Evolutionary conservation across 2,797 vertebrate genomes (phyloP), one percentile per base, ranked within the genome.

Genomic region (Vireo griseus): DNA sequence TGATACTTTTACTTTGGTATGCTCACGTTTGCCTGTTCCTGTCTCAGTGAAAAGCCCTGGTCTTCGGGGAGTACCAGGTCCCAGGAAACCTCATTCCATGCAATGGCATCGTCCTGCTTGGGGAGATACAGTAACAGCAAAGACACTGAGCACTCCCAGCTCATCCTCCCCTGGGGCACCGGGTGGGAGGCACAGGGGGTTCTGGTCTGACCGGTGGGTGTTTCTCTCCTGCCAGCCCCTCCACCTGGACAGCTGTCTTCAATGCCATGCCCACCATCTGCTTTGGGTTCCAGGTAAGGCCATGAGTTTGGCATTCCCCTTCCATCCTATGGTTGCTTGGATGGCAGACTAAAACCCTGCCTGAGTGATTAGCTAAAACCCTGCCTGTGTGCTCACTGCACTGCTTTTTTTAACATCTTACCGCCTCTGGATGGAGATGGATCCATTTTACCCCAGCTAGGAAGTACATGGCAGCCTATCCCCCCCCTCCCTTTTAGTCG

Each of bases 231-330:
- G 78, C 15, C 97, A 99, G 99, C 85, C 98, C 99, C 35, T 97
- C 98, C 75, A 99, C 98, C 51, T 99, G 99, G 99, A 98, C 98
- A 9, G 98, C 99, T 0, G 98, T 99, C 95, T 99, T 99, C 97
- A 99, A 99, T 31, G 99, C 99, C 57, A 98, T 99, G 98, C 99
- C 99, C 88, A 99, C 99, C 95, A 99, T 99, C 95, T 99, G 99
- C 98, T 99, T 99, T 61, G 99, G 99, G 75, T 99, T 99, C 97
- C 99, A 99, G 99, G 99, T 99, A 97, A 89, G 57, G 77, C 45
- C 31, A 13, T 0, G 0, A 65, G 48, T 29, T 55, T 2, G 0
- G 42, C 0, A 4, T 15, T 91, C 29, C 39, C 20, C 20, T 88
- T 88, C 79, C 18, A 42, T 35, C 29, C n/a, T 12, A 1, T 7